Evolutionary conservation across 2,888 invertebrate species (phyloP).

Genomic region (Himalopsyche japonica): DNA sequence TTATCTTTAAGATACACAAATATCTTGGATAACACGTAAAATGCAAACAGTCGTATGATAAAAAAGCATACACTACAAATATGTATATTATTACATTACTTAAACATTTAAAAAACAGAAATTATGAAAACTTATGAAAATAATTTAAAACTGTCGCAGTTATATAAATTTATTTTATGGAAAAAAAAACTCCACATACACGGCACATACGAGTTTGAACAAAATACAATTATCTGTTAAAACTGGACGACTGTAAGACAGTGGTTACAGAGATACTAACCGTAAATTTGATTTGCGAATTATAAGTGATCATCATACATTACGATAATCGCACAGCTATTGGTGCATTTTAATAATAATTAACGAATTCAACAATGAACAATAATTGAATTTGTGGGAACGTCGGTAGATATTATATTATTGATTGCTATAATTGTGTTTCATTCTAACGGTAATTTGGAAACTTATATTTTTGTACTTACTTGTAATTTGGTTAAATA

Average conservation of each 20-base stretch:
- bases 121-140: background rate
- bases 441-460: too few relatives aligned
- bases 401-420: background rate
- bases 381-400: background rate
- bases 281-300: background rate
- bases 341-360: background rate
- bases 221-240: background rate
- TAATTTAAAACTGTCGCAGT: background rate
- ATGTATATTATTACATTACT: background rate
- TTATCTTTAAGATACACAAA: conserved; percentile 8
- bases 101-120: background rate
- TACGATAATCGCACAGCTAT: background rate
- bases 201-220: background rate
- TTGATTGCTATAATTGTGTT: too few relatives aligned
- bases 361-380: background rate
- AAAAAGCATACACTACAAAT: background rate
- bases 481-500: too few relatives aligned
- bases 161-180: background rate
- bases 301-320: background rate
- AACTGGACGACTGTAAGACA: background rate
- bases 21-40: conserved; percentile 12
- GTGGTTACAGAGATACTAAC: background rate
- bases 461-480: too few relatives aligned
- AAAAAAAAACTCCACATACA: background rate
- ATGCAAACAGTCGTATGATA: conserved; percentile 7